These are phyloP conservation scores for Sebastes trivittatus DNA, from an alignment of 2,797 vertebrate genomes.

Conservation along the genomic window DNA sequence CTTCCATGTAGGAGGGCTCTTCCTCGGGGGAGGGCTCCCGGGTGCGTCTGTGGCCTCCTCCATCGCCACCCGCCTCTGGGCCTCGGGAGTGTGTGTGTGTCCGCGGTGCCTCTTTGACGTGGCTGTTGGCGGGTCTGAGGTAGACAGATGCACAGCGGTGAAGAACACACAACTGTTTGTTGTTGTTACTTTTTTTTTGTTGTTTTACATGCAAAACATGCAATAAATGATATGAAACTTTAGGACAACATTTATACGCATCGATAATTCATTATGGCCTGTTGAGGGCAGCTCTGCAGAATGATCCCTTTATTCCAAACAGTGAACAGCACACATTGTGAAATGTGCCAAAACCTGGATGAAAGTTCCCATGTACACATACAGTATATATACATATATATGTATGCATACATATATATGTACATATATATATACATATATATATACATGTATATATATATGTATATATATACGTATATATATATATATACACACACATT, in stretches of 20 bases:
- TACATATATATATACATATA: too few species aligned
- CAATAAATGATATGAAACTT: neutral
- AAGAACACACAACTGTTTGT: neutral
- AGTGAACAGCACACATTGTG: neutral
- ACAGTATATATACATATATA: too few species aligned
- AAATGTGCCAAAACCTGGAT: neutral
- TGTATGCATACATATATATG: too few species aligned
- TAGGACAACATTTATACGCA: neutral
- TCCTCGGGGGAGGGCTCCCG: slow-evolving; percentile 83
- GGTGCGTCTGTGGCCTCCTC: slow-evolving; percentile 69
- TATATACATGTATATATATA: too few species aligned
- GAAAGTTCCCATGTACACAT: neutral
- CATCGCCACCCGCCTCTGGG: slow-evolving; percentile 26
- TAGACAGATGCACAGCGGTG: neutral
- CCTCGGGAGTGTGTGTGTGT: slow-evolving; percentile 61
- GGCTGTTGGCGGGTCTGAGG: slow-evolving; percentile 70
- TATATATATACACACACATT: too few species aligned
- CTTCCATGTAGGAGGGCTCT: slow-evolving; percentile 63
- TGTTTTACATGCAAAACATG: neutral
- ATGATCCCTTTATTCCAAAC: neutral
- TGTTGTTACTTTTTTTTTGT: neutral
- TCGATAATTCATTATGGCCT: neutral
- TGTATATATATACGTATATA: too few species aligned
- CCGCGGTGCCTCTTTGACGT: slow-evolving; percentile 69
- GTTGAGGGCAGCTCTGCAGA: neutral